Evolutionary conservation across 1,140 invertebrate genomes (phyloP), one percentile per base, ranked within the genome.

Genomic region (Cyclina sinensis): DNA sequence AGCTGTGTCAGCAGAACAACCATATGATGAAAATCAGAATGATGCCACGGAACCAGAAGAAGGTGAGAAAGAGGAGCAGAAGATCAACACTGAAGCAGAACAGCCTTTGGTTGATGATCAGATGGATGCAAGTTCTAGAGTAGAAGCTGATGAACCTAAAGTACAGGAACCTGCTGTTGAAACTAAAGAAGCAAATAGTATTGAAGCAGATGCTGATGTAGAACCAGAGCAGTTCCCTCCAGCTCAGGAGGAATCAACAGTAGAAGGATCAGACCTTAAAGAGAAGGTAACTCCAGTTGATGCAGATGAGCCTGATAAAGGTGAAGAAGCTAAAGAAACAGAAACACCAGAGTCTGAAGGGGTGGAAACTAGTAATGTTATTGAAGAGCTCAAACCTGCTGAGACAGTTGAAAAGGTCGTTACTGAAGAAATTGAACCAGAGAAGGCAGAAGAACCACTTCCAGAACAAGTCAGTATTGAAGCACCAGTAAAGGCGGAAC

Each of bases 161-260:
- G 65, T 70, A 78, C 32, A 37, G n/a, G 86, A 78, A 88, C 5
- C 43, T 73, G 57, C n/a, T 82, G 80, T 32, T 46, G 57, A 83
- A 68, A 16, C 14, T 7, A 14, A 43, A 14, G 5, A 43, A 43
- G 43, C 5, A 7, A 43, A 43, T n/a, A n/a, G n/a, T 74, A 4
- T 7, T 1, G n/a, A 48, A 74, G 54, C n/a, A n/a, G n/a, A n/a
- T n/a, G 39, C 12, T 16, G 21, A 27, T 21, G 54, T 27, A 14
- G 54, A 32, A 57, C n/a, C n/a, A 70, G 46, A n/a, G n/a, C n/a
- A n/a, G n/a, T n/a, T n/a, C n/a, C n/a, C n/a, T n/a, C 27, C 39
- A 43, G 54, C 65, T 46, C 5, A 5, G 65, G 59, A 32, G 32
- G 59, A 83, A 68, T 21, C 43, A 16, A 16, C 30, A 30, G 39